Conservation (phyloP, 2,888 invertebrate species). For the Pecten maximus region DNA sequence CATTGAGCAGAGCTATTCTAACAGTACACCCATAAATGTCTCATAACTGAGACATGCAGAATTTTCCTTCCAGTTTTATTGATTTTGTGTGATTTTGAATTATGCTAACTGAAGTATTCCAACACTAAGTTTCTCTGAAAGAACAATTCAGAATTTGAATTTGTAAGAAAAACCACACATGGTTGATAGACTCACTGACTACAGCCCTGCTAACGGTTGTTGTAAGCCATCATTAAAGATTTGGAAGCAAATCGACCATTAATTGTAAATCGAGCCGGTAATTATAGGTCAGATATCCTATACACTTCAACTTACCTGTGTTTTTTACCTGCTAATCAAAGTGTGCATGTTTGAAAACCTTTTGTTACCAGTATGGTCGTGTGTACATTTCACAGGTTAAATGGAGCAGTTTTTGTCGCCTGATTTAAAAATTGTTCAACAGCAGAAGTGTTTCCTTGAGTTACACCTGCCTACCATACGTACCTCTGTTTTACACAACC, state of each 20-base stretch:
- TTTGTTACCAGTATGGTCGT: neutral
- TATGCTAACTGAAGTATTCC: neutral
- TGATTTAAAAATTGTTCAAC: neutral
- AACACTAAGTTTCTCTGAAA: neutral
- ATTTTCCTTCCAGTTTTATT: neutral
- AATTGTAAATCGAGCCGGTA: constrained; percentile 2
- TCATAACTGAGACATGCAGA: neutral
- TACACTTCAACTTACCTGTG: constrained; percentile 4
- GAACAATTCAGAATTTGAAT: constrained; percentile 33
- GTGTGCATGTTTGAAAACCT: neutral
- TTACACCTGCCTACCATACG: neutral
- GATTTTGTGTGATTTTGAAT: constrained; percentile 7
- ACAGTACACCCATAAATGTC: neutral
- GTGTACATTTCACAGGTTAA: constrained; percentile 27
- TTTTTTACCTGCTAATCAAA: constrained; percentile 19
- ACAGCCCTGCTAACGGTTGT: neutral
- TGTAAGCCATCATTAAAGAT: neutral
- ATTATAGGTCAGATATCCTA: neutral
- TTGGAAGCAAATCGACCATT: neutral
- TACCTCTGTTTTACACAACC: neutral
- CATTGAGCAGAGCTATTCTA: neutral
- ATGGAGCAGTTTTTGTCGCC: neutral
- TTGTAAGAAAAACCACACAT: neutral
- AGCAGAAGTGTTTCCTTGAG: neutral
- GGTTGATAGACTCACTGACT: neutral